Conservation (phyloP, 2,113 vertebrate species). For the Otis tarda region DNA sequence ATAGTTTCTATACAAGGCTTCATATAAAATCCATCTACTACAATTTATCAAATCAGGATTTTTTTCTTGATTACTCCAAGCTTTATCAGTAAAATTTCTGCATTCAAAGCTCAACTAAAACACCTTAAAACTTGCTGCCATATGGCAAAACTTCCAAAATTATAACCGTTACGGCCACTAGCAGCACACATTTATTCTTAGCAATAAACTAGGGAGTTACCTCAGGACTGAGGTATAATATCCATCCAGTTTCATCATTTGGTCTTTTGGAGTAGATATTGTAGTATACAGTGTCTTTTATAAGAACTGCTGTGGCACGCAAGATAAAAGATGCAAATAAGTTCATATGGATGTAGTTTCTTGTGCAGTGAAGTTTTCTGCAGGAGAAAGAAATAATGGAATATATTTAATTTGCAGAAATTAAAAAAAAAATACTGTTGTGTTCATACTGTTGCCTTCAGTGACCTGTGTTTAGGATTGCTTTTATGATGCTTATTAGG, state of each 20-base stretch:
- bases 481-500: background rate
- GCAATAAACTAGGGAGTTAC: slow-evolving; percentile 52
- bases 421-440: background rate
- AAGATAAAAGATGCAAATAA: slow-evolving; percentile 94
- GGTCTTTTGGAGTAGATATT: slow-evolving; percentile 80
- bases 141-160: background rate
- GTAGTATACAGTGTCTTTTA: slow-evolving; percentile 81
- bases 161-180: accelerated
- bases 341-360: slow-evolving; percentile 98
- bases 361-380: slow-evolving; percentile 96
- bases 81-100: background rate
- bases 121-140: background rate
- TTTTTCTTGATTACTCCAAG: background rate
- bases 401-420: background rate
- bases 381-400: background rate
- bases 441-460: background rate
- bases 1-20: background rate
- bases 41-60: background rate
- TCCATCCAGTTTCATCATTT: slow-evolving; percentile 83
- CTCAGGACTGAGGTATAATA: slow-evolving; percentile 76
- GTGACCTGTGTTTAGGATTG: background rate
- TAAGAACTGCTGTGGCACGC: slow-evolving; percentile 82
- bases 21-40: background rate
- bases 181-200: background rate
- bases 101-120: background rate